Evolutionary conservation across 1,140 invertebrate species (phyloP), one percentile per base, ranked within the genome.

Genomic region (Calycopis cecrops): DNA sequence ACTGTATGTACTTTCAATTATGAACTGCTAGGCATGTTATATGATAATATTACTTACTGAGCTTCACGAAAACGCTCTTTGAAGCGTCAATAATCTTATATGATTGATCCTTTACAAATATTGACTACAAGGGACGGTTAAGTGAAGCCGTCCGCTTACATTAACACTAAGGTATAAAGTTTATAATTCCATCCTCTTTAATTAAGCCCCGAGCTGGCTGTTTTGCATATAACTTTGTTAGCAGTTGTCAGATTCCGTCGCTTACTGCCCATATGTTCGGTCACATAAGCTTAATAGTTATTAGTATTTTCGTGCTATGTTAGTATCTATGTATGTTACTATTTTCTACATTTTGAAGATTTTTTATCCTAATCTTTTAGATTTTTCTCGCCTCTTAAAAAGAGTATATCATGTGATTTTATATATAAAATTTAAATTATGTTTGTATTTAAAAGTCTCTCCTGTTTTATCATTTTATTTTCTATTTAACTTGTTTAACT

Each of bases 51-150:
- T n/a, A 52, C 37, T 28, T 40, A 21, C 21, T 40, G 11, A 42
- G 6, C 40, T 16, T 14, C 40, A 44, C 40, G 12, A 17, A 28
- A 28, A 16, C 40, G 37, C 12, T 12, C 35, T 52, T 37, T 52
- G 35, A 52, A 42, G 51, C 51, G 28, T 52, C 51, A 52, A 37
- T 52, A 52, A 52, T 40, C 51, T 40, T 52, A 37, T 37, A 42
- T 52, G 40, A 44, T 52, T 52, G 51, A 52, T 52, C 51, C 51
- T 52, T 21, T 52, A 52, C 40, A 52, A 52, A 53, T 53, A 53
- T 53, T 53, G 51, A 53, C 51, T 53, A 42, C 14, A 47, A 40
- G 40, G 42, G 52, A 42, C 38, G 52, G 44, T 42, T 40, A 54
- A 44, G 42, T 54, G 28, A 54, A 54, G 34, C 42, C 44, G 52